These are phyloP conservation scores for Hirtodrosophila histrioides DNA, from an alignment of 2,888 invertebrate species.

Conservation along the genomic window DNA sequence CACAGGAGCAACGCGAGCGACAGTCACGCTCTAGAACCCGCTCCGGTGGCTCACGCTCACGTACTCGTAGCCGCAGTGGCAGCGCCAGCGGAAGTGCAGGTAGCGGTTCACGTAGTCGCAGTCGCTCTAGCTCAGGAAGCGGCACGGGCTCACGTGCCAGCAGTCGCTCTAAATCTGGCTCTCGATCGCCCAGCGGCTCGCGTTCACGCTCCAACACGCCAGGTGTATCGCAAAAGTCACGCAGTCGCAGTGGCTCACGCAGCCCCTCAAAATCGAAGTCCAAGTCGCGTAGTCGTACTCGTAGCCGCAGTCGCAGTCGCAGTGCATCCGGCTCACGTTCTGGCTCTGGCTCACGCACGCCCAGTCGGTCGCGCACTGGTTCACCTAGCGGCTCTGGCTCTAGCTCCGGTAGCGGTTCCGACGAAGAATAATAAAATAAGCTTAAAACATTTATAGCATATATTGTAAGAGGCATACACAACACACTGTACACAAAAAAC, in stretches of 20 bases:
- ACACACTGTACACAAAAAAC: slow-evolving; percentile 27
- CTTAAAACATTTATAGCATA: slow-evolving; percentile 20
- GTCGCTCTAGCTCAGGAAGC: slow-evolving; percentile 77
- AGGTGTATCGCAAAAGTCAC: slow-evolving; percentile 70
- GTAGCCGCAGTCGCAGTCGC: slow-evolving; percentile 50
- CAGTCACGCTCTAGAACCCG: slow-evolving; percentile 76
- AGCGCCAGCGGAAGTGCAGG: slow-evolving; percentile 51
- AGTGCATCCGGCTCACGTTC: slow-evolving; percentile 72
- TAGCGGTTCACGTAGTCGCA: slow-evolving; percentile 63
- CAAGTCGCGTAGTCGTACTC: slow-evolving; percentile 61
- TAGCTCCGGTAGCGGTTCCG: slow-evolving; percentile 84
- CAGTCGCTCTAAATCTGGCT: slow-evolving; percentile 77
- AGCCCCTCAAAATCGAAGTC: slow-evolving; percentile 15
- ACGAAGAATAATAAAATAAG: slow-evolving; percentile 40
- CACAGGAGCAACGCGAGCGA: slow-evolving; percentile 76
- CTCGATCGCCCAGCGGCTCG: slow-evolving; percentile 65
- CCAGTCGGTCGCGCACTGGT: slow-evolving; percentile 81
- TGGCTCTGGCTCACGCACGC: slow-evolving; percentile 83
- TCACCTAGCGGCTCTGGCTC: slow-evolving; percentile 78
- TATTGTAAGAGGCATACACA: slow-evolving; percentile 32
- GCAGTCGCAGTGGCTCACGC: slow-evolving; percentile 45
- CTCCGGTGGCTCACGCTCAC: slow-evolving; percentile 58
- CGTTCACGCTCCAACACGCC: slow-evolving; percentile 52
- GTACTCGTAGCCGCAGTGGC: slow-evolving; percentile 59
- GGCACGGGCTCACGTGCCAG: slow-evolving; percentile 65